Percentiles rank a stretch among this genome's conserved stretches.
Evolutionary conservation across 1,140 invertebrate species (phyloP).

Genomic region (Ceratosolen fusciceps): DNA sequence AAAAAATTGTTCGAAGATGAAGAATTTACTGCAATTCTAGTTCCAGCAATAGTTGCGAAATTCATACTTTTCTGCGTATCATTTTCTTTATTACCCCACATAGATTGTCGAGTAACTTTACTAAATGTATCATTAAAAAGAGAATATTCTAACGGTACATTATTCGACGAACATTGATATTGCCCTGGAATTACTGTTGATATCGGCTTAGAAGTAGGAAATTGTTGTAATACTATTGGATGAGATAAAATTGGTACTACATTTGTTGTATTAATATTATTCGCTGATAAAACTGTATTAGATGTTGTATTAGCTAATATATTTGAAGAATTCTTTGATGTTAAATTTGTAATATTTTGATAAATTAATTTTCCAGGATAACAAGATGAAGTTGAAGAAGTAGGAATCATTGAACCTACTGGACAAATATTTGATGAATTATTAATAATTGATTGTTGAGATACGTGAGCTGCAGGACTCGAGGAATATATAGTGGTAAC

Average conservation of each 20-base stretch:
- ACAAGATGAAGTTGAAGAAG: constrained; percentile 65
- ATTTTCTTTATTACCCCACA: constrained; percentile 78
- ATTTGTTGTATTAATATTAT: constrained; percentile 52
- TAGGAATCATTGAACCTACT: constrained; percentile 72
- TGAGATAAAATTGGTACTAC: constrained; percentile 44
- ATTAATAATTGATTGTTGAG: constrained; percentile 59
- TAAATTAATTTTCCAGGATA: constrained; percentile 62
- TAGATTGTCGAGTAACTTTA: constrained; percentile 76
- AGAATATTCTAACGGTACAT: constrained; percentile 78
- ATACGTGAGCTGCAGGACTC: constrained; percentile 56
- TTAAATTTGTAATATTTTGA: constrained; percentile 4
- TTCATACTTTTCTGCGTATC: constrained; percentile 79
- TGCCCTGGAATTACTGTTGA: constrained; percentile 53
- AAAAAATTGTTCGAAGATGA: constrained; percentile 71
- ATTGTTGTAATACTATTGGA: constrained; percentile 52
- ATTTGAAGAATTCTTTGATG: constrained; percentile 6
- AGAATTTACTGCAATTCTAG: constrained; percentile 71
- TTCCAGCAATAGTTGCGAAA: constrained; percentile 82
- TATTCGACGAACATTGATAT: constrained; percentile 53
- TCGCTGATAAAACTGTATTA: background rate
- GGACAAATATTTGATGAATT: constrained; percentile 72
- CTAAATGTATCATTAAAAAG: constrained; percentile 83
- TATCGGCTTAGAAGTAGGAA: constrained; percentile 59
- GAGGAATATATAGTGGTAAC: constrained; percentile 58
- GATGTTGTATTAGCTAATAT: background rate